Evolutionary conservation across 2,888 invertebrate species (phyloP).

Genomic region (Pandemis heparana): DNA sequence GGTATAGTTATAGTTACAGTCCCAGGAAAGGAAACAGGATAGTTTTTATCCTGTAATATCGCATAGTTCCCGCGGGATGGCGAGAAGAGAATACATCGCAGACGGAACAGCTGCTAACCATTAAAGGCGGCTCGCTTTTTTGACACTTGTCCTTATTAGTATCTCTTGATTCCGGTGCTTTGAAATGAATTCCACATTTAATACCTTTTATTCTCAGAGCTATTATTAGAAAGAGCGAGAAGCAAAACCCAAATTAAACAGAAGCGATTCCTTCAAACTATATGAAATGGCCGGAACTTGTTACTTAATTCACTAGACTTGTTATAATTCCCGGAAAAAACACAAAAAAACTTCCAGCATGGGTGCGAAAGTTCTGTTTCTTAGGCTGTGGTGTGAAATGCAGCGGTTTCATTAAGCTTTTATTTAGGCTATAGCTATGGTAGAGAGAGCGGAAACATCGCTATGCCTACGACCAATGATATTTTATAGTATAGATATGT

Average conservation of each 20-base stretch:
- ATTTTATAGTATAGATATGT: too few species aligned
- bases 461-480: too few species aligned
- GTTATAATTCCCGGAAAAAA: slow-evolving; percentile 10
- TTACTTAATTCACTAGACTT: slow-evolving; percentile 1
- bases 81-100: too few species aligned
- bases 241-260: neutral
- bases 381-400: neutral
- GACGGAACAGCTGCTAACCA: too few species aligned
- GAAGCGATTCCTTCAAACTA: neutral
- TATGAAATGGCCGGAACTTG: neutral
- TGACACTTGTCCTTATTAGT: too few species aligned
- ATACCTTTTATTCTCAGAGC: too few species aligned
- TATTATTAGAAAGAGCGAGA: neutral
- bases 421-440: neutral
- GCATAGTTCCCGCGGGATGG: too few species aligned
- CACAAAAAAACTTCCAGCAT: slow-evolving; percentile 2
- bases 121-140: too few species aligned
- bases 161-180: too few species aligned
- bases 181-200: neutral
- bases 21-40: too few species aligned
- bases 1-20: neutral
- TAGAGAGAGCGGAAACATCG: too few species aligned
- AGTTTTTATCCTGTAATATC: too few species aligned
- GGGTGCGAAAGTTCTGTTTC: slow-evolving; percentile 3
- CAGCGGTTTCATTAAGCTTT: neutral